phyloP scores from a whole-genome alignment of 2,888 invertebrate genomes.

The Trichopoda pennipes region DNA sequence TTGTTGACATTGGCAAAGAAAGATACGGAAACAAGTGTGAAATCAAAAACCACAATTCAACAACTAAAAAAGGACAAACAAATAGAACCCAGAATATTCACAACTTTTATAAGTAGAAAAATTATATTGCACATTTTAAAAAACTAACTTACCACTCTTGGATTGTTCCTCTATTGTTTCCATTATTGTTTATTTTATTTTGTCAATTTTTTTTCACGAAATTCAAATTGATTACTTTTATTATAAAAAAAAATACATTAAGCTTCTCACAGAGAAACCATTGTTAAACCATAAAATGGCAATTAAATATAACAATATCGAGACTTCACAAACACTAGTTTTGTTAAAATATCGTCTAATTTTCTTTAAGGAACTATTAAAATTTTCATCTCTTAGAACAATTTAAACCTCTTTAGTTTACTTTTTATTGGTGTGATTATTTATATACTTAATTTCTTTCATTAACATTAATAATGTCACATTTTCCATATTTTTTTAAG shows the following conservation, averaged over 20 bases:
- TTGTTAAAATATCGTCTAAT: too few species aligned
- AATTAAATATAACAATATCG: neutral
- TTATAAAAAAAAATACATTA: slow-evolving; percentile 8
- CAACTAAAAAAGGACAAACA: neutral
- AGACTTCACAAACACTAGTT: too few species aligned
- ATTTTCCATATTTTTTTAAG: neutral
- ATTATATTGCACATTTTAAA: neutral
- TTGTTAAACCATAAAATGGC: slow-evolving; percentile 19
- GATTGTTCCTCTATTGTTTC: slow-evolving; percentile 79
- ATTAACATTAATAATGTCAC: neutral
- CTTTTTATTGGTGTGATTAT: neutral
- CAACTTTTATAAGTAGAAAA: neutral
- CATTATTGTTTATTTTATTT: slow-evolving; percentile 69
- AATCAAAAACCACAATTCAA: slow-evolving; percentile 37
- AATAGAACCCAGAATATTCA: neutral
- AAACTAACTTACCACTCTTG: slow-evolving; percentile 76
- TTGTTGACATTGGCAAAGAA: slow-evolving; percentile 36
- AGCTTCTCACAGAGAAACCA: slow-evolving; percentile 69
- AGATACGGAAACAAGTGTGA: slow-evolving; percentile 52
- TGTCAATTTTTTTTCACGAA: slow-evolving; percentile 7
- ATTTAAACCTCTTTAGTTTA: neutral
- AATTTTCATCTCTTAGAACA: too few species aligned
- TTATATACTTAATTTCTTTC: neutral
- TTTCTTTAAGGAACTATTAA: too few species aligned
- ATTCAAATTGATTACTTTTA: slow-evolving; percentile 4